Percentiles rank a stretch among this genome's conserved stretches.
These are phyloP conservation scores for human (Homo sapiens) DNA, from an alignment of 2,113 vertebrate species.

Conservation along the genomic window DNA sequence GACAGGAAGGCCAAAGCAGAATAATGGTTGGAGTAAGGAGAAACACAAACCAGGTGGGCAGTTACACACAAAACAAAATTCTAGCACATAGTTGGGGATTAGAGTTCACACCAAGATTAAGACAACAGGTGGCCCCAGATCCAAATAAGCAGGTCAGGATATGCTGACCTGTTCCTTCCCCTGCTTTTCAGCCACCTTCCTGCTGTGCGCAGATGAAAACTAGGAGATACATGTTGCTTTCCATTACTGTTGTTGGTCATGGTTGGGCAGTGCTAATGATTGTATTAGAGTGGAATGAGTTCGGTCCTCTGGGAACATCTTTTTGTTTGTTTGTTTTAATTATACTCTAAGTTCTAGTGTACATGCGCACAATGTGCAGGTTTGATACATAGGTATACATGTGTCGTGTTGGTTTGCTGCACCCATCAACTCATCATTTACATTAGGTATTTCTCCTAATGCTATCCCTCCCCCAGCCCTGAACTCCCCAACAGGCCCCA, in stretches of 20 bases:
- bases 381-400: too few relatives aligned
- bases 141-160: not conserved
- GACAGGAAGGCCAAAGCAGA: not conserved
- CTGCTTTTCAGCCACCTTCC: not conserved
- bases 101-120: not conserved
- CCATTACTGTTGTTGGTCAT: not conserved
- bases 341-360: too few relatives aligned
- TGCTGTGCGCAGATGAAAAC: not conserved
- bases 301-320: not conserved
- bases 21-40: not conserved
- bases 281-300: not conserved
- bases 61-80: not conserved
- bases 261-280: not conserved
- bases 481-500: too few relatives aligned
- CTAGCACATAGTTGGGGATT: not conserved
- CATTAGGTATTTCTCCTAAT: too few relatives aligned
- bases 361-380: too few relatives aligned
- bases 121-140: not conserved
- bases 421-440: too few relatives aligned
- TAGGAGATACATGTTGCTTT: not conserved
- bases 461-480: too few relatives aligned
- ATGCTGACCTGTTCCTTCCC: not conserved
- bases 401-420: too few relatives aligned
- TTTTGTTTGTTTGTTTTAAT: not conserved
- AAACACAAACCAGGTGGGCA: not conserved